These are phyloP conservation scores for Carapus acus DNA, from an alignment of 2,797 vertebrate species.

Conservation along the genomic window DNA sequence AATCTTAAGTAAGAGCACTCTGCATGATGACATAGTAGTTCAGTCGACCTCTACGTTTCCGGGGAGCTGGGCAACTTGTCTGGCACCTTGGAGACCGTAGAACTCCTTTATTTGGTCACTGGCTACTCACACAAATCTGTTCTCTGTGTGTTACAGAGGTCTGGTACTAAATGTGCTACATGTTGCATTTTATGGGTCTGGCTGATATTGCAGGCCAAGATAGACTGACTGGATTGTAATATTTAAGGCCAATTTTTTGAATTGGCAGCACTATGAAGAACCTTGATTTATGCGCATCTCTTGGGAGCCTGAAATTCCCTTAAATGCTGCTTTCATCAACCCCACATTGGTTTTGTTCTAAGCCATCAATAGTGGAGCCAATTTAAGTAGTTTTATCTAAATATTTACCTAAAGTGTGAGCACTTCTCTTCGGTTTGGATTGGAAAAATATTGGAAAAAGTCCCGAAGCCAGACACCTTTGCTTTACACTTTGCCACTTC, in stretches of 20 bases:
- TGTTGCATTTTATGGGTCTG: slow-evolving; percentile 18
- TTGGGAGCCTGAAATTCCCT: slow-evolving; percentile 27
- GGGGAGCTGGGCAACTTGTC: slow-evolving; percentile 20
- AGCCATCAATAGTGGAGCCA: slow-evolving; percentile 20
- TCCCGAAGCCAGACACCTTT: no score
- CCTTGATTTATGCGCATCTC: slow-evolving; percentile 34
- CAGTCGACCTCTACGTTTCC: slow-evolving; percentile 26
- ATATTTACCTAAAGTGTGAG: slow-evolving; percentile 20
- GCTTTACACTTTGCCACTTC: no score
- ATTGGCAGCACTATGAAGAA: slow-evolving; percentile 35
- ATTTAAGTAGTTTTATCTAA: slow-evolving; percentile 18
- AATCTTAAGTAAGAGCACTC: no score
- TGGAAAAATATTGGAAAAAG: no score
- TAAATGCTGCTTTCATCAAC: slow-evolving; percentile 33
- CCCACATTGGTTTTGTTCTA: slow-evolving; percentile 28
- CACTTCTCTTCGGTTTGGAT: slow-evolving; percentile 26
- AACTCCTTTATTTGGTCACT: slow-evolving; percentile 18
- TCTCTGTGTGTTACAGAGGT: background rate
- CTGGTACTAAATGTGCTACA: background rate
- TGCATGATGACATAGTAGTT: slow-evolving; percentile 40
- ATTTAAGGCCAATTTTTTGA: slow-evolving; percentile 34
- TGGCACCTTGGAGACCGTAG: slow-evolving; percentile 29
- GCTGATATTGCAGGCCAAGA: slow-evolving; percentile 26
- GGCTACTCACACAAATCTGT: slow-evolving; percentile 7
- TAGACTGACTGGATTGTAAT: slow-evolving; percentile 36